These are phyloP conservation scores for Caenorhabditis becei DNA, from an alignment of 2,888 invertebrate genomes.

Conservation along the genomic window DNA sequence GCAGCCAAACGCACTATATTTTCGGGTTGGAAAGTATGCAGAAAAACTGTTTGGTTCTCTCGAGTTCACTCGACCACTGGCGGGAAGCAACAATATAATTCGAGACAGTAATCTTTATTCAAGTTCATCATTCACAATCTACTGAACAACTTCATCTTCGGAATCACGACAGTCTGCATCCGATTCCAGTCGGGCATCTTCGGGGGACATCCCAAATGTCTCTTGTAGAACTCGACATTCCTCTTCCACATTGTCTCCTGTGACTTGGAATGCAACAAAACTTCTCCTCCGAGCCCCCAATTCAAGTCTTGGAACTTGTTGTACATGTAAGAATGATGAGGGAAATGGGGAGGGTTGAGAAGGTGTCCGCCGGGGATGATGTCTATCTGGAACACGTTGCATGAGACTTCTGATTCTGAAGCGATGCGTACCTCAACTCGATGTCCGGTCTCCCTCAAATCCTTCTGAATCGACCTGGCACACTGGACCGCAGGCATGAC, in stretches of 20 bases:
- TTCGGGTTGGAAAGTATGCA: too few relatives aligned
- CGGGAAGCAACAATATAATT: too few relatives aligned
- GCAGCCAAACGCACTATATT: too few relatives aligned
- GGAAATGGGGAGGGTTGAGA: slow-evolving; percentile 62
- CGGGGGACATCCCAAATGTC: slow-evolving; percentile 50
- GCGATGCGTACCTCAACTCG: neutral
- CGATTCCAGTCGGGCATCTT: slow-evolving; percentile 52
- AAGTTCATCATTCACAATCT: slow-evolving; percentile 8
- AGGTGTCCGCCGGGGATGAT: slow-evolving; percentile 58
- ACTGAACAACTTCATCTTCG: neutral
- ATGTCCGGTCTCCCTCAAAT: neutral
- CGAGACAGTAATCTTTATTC: too few relatives aligned
- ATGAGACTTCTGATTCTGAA: neutral
- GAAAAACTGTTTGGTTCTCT: too few relatives aligned
- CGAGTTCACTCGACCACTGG: too few relatives aligned
- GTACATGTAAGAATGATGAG: slow-evolving; percentile 54
- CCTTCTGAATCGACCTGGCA: neutral
- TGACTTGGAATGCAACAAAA: slow-evolving; percentile 51
- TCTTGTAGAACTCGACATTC: slow-evolving; percentile 57
- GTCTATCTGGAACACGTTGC: neutral
- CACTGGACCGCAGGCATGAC: neutral
- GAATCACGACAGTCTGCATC: neutral
- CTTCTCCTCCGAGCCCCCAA: slow-evolving; percentile 65
- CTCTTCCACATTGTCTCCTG: slow-evolving; percentile 54
- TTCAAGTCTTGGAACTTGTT: slow-evolving; percentile 47